Percentiles rank a stretch among this genome's conserved stretches.
phyloP scores from a whole-genome alignment of 1,140 invertebrate genomes.

The Archegozetes longisetosus region DNA sequence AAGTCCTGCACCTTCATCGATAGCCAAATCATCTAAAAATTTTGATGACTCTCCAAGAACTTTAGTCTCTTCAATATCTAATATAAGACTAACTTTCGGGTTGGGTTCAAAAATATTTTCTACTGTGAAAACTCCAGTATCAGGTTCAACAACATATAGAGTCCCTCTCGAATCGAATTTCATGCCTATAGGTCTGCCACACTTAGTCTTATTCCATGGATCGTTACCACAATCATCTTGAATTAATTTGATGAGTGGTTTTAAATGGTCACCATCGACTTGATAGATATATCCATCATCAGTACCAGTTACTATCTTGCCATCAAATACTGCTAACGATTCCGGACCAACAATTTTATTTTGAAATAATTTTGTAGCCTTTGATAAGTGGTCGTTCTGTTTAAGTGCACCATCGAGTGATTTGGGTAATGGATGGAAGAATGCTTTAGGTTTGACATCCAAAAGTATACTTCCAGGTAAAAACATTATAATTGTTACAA shows the following conservation, averaged over 20 bases:
- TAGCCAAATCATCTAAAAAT: slow-evolving; percentile 5
- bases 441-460: background rate
- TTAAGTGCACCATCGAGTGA: background rate
- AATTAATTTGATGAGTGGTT: background rate
- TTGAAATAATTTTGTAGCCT: background rate
- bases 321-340: background rate
- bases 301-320: background rate
- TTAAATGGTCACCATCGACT: background rate
- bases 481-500: background rate
- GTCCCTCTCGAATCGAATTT: slow-evolving; percentile 50
- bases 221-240: background rate
- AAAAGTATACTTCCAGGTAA: background rate
- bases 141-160: slow-evolving; percentile 56
- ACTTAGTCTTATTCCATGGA: slow-evolving; percentile 32
- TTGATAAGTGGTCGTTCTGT: background rate
- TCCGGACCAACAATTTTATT: background rate
- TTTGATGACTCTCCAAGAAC: background rate
- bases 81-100: background rate
- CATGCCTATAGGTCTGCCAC: slow-evolving; percentile 64
- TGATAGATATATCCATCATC: slow-evolving; percentile 8
- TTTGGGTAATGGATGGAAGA: background rate
- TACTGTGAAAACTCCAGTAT: slow-evolving; percentile 61
- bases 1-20: background rate
- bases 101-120: slow-evolving; percentile 44
- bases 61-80: slow-evolving; percentile 5